phyloP scores from a whole-genome alignment of 2,113 vertebrate genomes.

The Cyanoramphus novaezelandiae region DNA sequence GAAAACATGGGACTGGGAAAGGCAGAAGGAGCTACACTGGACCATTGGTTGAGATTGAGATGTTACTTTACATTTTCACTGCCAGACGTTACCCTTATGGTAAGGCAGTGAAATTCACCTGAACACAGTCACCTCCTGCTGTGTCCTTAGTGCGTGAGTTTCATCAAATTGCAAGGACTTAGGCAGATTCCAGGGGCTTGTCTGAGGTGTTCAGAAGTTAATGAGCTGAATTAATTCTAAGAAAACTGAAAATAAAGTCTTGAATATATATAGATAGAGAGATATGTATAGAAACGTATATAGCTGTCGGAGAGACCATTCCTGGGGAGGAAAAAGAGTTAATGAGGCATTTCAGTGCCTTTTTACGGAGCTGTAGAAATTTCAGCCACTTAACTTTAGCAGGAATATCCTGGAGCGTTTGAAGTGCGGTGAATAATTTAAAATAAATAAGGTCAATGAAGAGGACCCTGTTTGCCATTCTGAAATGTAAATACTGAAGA shows the following conservation, averaged over 20 bases:
- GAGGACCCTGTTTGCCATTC: constrained; percentile 9
- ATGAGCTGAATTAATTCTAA: constrained; percentile 52
- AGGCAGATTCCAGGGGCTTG: background rate
- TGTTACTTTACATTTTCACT: background rate
- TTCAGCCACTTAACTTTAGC: constrained; percentile 22
- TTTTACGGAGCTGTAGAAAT: constrained; percentile 39
- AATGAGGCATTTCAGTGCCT: constrained; percentile 57
- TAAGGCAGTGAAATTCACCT: background rate
- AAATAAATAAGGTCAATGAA: constrained; percentile 47
- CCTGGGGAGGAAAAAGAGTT: constrained; percentile 33
- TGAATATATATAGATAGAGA: background rate
- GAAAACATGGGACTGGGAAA: background rate
- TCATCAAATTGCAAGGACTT: background rate
- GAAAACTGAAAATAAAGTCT: constrained; percentile 56
- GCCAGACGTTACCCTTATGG: background rate
- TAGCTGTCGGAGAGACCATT: constrained; percentile 16
- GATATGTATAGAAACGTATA: background rate
- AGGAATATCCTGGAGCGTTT: constrained; percentile 1
- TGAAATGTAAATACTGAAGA: constrained; percentile 37
- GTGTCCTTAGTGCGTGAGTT: background rate
- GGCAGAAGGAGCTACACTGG: background rate
- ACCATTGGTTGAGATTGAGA: background rate
- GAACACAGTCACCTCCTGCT: background rate
- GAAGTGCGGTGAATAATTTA: constrained; percentile 37
- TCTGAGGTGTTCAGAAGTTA: constrained; percentile 48